Base-by-base conservation (phyloP, 2,797 vertebrate species). In the Acanthurus leucopareius region DNA sequence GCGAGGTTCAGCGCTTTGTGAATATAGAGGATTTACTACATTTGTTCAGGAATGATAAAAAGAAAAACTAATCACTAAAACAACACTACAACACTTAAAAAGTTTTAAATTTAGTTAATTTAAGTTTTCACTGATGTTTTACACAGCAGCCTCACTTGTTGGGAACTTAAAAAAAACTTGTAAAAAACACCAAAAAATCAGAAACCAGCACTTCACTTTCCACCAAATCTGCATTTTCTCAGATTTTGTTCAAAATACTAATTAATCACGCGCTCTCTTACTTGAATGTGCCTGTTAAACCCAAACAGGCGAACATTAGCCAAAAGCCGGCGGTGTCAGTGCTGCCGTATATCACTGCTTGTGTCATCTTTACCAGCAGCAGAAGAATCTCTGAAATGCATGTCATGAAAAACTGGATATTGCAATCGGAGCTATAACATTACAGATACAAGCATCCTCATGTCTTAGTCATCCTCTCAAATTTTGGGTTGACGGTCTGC, bases 371-470 rank as follows among this genome's bases (percentile, higher is more conserved):
- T 7, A 79, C 38, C 65, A n/a, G 14, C 49, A 10, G 35, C 65
- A 11, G 0, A 57, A 66, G 63, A 82, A 67, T 86, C 65, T 69
- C 64, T 71, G 45, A 80, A 66, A 79, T 60, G 65, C 20, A 8
- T 58, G 75, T 42, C 49, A 79, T 75, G 77, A 86, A 83, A 84
- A 89, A 80, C 78, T 47, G 45, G 54, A 82, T 20, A 69, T 38
- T 60, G 10, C 0, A 40, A 51, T 47, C 57, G 49, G 13, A 5
- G 56, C 60, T 56, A n/a, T 57, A 60, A 63, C 11, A 16, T 83
- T 47, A 79, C 45, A 45, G 45, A 75, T 22, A 60, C 14, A 57
- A 49, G 35, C 68, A 22, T 20, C 52, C 38, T 48, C 67, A 38
- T 11, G 0, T 51, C 28, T 65, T 19, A 25, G 54, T 68, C 57